phyloP scores from a whole-genome alignment of 2,888 invertebrate genomes.

The Drosophila lutescens region DNA sequence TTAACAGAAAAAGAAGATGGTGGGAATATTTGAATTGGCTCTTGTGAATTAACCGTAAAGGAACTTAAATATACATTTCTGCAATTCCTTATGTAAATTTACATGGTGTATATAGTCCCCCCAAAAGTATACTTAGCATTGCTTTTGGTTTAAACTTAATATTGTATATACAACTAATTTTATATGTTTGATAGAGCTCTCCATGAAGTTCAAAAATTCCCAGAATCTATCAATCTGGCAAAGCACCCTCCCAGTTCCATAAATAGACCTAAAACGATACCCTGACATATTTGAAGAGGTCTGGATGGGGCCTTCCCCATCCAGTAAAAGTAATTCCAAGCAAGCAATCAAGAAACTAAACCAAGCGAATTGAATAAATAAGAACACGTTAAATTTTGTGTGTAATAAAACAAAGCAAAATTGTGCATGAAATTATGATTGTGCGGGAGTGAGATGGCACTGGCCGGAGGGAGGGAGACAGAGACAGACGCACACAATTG shows the following conservation, averaged over 20 bases:
- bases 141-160: too few relatives aligned
- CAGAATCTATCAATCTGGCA: background rate
- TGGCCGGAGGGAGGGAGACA: slow-evolving; percentile 13
- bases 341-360: slow-evolving; percentile 77
- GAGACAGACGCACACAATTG: slow-evolving; percentile 67
- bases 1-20: too few relatives aligned
- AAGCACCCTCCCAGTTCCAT: background rate
- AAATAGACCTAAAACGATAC: background rate
- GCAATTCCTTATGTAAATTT: too few relatives aligned
- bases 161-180: too few relatives aligned
- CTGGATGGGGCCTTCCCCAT: background rate
- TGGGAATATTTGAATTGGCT: too few relatives aligned
- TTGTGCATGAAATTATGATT: slow-evolving; percentile 78
- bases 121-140: slow-evolving; percentile 1
- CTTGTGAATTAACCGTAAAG: too few relatives aligned
- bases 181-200: too few relatives aligned
- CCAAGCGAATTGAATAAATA: slow-evolving; percentile 81
- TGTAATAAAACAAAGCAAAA: slow-evolving; percentile 72
- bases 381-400: slow-evolving; percentile 59
- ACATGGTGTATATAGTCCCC: background rate
- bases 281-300: background rate
- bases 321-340: slow-evolving; percentile 41
- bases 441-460: slow-evolving; percentile 42
- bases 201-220: too few relatives aligned
- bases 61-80: too few relatives aligned